These are phyloP conservation scores for Erythrocercus mccallii DNA, from an alignment of 2,113 vertebrate genomes.

Conservation along the genomic window DNA sequence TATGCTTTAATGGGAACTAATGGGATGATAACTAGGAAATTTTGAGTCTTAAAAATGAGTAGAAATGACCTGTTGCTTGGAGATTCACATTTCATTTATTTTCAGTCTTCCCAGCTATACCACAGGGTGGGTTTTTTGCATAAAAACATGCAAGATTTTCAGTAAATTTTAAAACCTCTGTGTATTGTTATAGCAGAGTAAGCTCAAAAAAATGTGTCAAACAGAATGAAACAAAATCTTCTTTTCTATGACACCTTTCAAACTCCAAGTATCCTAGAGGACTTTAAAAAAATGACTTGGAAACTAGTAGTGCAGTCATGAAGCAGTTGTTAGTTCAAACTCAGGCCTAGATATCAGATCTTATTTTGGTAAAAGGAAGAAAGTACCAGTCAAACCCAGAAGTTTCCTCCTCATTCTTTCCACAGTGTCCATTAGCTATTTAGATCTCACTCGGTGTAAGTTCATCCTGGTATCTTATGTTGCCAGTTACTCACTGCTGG, in stretches of 20 bases:
- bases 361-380: background rate
- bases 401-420: background rate
- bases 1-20: background rate
- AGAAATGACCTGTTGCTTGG: background rate
- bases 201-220: background rate
- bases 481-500: background rate
- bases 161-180: background rate
- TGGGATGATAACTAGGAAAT: background rate
- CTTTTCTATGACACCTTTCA: background rate
- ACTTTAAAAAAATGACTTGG: background rate
- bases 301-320: background rate
- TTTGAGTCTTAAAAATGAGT: background rate
- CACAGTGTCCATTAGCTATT: background rate
- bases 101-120: background rate
- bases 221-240: background rate
- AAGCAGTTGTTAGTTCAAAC: background rate
- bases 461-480: background rate
- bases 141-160: background rate
- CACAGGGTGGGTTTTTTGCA: rapidly evolving
- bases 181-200: background rate
- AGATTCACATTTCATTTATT: background rate
- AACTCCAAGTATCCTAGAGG: background rate
- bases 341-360: background rate
- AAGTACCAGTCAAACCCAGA: background rate
- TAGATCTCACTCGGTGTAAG: background rate